phyloP scores from a whole-genome alignment of 1,140 invertebrate species.

The Sesamia nonagrioides region DNA sequence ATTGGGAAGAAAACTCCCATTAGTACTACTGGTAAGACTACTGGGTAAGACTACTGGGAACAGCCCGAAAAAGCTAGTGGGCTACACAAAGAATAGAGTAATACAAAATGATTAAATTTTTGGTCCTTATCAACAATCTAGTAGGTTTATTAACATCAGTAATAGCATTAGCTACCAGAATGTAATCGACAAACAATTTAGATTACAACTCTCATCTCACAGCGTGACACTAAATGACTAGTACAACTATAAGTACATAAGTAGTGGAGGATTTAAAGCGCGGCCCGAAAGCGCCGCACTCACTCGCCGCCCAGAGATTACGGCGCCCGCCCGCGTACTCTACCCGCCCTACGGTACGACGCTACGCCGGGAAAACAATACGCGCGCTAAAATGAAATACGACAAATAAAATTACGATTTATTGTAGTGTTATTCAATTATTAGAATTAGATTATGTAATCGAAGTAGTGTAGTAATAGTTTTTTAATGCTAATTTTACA shows the following conservation, averaged over 20 bases:
- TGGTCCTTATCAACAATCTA: no score
- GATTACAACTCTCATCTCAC: neutral
- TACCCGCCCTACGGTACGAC: conserved; percentile 14
- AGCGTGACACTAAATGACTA: conserved; percentile 1
- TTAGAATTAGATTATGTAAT: neutral
- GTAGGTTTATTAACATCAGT: no score
- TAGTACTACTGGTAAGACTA: no score
- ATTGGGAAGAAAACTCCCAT: no score
- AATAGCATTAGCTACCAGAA: neutral
- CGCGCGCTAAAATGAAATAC: conserved; percentile 25
- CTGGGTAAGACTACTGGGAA: no score
- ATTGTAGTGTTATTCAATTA: neutral
- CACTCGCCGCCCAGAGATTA: conserved; percentile 67
- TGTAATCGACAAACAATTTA: neutral
- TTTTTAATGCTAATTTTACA: neutral
- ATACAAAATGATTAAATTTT: no score
- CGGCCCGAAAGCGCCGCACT: conserved; percentile 31
- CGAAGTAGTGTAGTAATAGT: conserved; percentile 6
- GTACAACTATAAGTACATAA: conserved; percentile 5
- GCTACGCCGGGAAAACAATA: conserved; percentile 32
- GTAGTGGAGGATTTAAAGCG: conserved; percentile 55
- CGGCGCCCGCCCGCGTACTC: conserved; percentile 67
- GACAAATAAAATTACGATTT: conserved; percentile 16
- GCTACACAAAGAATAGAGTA: no score
- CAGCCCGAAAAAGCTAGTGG: no score